These are phyloP conservation scores for Hypercompe scribonia DNA, from an alignment of 2,888 invertebrate genomes.

Conservation along the genomic window DNA sequence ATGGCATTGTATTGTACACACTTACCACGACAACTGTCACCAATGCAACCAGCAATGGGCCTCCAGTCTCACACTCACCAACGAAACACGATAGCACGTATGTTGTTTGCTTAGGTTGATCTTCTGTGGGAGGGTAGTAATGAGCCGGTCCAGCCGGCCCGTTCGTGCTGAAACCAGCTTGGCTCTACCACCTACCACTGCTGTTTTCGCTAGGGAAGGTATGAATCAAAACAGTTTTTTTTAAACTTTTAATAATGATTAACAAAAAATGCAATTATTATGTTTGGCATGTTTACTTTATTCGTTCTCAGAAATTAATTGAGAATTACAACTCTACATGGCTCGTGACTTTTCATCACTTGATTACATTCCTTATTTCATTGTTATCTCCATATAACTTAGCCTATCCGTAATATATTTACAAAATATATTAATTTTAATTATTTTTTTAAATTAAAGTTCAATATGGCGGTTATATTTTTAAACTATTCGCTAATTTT, in stretches of 20 bases:
- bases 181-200: no score
- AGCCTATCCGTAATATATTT: background rate
- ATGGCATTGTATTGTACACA: no score
- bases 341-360: background rate
- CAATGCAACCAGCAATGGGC: no score
- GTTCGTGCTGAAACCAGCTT: no score
- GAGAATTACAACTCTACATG: background rate
- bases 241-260: background rate
- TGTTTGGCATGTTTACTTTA: background rate
- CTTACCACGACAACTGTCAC: no score
- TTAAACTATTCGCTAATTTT: conserved; percentile 2
- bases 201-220: background rate
- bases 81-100: no score
- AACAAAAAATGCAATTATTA: background rate
- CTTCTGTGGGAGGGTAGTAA: no score
- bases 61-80: no score
- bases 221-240: background rate
- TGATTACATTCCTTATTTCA: background rate
- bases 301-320: background rate
- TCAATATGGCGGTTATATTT: background rate
- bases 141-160: no score
- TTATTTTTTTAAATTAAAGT: background rate
- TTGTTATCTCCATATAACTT: background rate
- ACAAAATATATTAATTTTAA: background rate
- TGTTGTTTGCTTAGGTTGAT: no score